Base-by-base conservation (phyloP, 2,113 vertebrate species). In the Romanogobio albipinnatus region DNA sequence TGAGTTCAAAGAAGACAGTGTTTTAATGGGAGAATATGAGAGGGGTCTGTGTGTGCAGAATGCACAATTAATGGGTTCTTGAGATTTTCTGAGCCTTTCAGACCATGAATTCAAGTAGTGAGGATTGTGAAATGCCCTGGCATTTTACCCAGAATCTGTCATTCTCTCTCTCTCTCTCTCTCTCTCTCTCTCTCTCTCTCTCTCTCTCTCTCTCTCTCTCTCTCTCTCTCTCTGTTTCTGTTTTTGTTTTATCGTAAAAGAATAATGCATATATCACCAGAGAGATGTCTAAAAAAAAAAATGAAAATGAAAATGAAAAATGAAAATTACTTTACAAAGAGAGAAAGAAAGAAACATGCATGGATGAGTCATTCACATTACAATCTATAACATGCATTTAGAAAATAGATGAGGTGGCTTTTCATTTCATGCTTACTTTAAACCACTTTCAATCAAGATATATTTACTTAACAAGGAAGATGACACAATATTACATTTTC, bases 61-160 rank as follows among this genome's bases (percentile, higher is more conserved):
- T 81, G 61, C 78, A 29, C 24, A 81, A 51, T 33, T n/a, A 81
- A 66, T 81, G 61, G 43, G 14, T 66, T 66, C 53, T 33, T 81
- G 47, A 22, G 61, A 81, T 49, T 68, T 45, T 81, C 62, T 68
- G 61, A 11, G 43, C 47, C 53, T 49, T 81, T 81, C 43, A 81
- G 45, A 66, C 2, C 61, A 51, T 49, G 59, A 80, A 49, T 61
- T 64, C 17, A 66, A 81, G 62, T 66, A 33, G 77, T 47, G 77
- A 17, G 36, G 14, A 13, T 43, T 64, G 10, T 49, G 78, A 81
- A 8, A 77, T 53, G 33, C n/a, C 73, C 74, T 62, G 26, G 19
- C 59, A 39, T 22, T 49, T 43, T 61, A 76, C 75, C 75, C 17
- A 58, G 76, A 13, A 59, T 71, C 4, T 24, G 43, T 29, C 19